Conservation (phyloP, 1,140 invertebrate species). For the Telenomus remus region DNA sequence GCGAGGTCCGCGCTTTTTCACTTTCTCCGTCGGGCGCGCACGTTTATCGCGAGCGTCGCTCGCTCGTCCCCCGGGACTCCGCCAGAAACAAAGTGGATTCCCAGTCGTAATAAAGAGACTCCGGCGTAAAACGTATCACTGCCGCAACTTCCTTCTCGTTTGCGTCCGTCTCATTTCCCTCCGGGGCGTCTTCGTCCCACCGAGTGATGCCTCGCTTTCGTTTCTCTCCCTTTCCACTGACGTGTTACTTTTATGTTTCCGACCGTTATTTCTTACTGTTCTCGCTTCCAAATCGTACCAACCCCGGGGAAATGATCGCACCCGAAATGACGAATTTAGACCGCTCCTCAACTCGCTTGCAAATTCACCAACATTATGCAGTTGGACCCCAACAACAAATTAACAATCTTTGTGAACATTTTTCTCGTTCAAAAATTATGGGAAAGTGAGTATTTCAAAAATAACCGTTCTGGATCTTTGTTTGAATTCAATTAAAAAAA, state of each 20-base stretch:
- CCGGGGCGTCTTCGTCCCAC: constrained; percentile 23
- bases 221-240: not conserved
- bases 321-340: constrained; percentile 3
- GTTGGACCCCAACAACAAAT: too few species aligned
- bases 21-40: constrained; percentile 33
- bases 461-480: too few species aligned
- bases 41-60: constrained; percentile 32
- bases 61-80: constrained; percentile 41
- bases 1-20: constrained; percentile 38
- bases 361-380: too few species aligned
- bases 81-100: constrained; percentile 71
- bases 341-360: not conserved
- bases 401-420: too few species aligned
- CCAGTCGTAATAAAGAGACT: constrained; percentile 70
- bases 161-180: constrained; percentile 37
- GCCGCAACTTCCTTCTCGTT: constrained; percentile 36
- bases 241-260: constrained; percentile 9
- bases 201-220: not conserved
- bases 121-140: constrained; percentile 63
- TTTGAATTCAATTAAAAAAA: too few species aligned
- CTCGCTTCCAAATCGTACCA: constrained; percentile 5
- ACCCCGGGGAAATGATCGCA: not conserved
- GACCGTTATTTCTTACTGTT: constrained; percentile 19
- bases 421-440: too few species aligned
- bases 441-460: too few species aligned